Evolutionary conservation across 2,113 vertebrate species (phyloP).

Genomic region (Aegotheles bennettii): DNA sequence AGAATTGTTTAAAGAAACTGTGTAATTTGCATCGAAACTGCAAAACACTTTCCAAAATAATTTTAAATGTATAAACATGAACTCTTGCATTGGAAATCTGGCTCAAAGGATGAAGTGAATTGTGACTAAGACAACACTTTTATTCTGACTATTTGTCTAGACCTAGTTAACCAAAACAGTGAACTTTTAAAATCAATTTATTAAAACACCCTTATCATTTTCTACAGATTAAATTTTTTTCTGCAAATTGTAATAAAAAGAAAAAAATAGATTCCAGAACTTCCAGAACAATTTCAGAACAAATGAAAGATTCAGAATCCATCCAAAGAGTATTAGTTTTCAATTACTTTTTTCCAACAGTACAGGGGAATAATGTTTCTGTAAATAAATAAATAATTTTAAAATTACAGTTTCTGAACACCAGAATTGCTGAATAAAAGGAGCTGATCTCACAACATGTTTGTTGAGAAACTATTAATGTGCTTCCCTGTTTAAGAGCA

Average conservation of each 20-base stretch:
- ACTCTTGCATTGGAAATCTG: background rate
- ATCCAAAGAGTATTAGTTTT: background rate
- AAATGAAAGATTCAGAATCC: background rate
- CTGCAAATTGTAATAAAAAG: background rate
- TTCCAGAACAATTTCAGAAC: background rate
- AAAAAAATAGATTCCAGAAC: background rate
- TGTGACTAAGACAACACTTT: background rate
- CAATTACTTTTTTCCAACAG: background rate
- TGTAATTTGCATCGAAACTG: background rate
- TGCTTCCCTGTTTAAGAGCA: slow-evolving; percentile 35
- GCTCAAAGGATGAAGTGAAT: background rate
- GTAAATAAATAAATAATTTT: background rate
- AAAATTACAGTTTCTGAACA: background rate
- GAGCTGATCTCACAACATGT: slow-evolving; percentile 33
- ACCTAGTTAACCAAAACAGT: background rate
- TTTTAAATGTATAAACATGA: background rate
- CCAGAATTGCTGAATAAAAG: slow-evolving; percentile 34
- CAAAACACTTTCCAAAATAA: background rate
- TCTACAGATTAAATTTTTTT: background rate
- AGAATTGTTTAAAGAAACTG: background rate
- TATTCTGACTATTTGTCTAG: background rate
- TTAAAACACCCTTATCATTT: background rate
- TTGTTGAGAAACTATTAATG: slow-evolving; percentile 41
- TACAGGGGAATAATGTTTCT: background rate
- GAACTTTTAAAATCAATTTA: background rate